Conservation (phyloP, 2,797 vertebrate genomes). For the Apodemus agrarius region DNA sequence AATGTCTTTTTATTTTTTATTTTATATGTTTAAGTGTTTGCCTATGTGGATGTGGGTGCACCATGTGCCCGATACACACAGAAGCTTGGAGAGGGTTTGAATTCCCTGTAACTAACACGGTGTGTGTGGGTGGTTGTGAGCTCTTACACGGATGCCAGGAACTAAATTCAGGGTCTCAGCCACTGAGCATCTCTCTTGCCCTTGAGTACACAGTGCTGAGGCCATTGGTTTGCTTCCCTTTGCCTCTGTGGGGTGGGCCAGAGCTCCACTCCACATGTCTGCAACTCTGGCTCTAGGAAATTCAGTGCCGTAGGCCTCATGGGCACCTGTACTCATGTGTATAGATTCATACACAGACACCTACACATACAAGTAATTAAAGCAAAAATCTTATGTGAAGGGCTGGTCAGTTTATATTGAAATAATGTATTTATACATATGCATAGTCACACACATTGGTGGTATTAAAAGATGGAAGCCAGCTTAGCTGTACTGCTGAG, state of each 20-base stretch:
- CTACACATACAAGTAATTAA: background rate
- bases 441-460: background rate
- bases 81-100: background rate
- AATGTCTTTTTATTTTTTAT: background rate
- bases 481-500: background rate
- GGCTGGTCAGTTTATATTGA: constrained; percentile 5
- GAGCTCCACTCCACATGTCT: background rate
- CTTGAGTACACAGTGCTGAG: background rate
- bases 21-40: background rate
- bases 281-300: background rate
- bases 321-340: background rate
- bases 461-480: background rate
- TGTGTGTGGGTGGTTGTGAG: background rate
- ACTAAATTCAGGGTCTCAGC: background rate
- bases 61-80: no score
- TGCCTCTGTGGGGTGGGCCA: background rate
- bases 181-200: background rate
- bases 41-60: background rate
- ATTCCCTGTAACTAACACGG: background rate
- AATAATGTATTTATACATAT: background rate
- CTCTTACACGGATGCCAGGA: background rate
- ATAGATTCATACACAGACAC: background rate
- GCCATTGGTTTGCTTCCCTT: background rate
- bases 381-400: background rate
- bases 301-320: no score